These are phyloP conservation scores for Drosophila quadrilineata DNA, from an alignment of 1,140 invertebrate species.

Conservation along the genomic window DNA sequence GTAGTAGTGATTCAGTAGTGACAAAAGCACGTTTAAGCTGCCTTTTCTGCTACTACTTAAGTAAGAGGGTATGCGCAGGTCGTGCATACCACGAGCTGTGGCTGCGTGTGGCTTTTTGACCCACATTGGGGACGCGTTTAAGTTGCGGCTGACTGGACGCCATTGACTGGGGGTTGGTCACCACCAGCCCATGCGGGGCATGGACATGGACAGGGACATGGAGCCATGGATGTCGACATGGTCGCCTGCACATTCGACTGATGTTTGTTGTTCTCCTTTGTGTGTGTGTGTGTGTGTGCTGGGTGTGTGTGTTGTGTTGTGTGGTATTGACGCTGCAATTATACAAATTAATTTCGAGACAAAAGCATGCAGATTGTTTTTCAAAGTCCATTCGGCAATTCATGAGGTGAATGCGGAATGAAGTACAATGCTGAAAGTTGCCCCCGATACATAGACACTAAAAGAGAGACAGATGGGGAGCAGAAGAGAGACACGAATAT, in stretches of 20 bases:
- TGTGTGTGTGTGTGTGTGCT: constrained; percentile 10
- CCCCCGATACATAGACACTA: background rate
- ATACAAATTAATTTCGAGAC: constrained; percentile 66
- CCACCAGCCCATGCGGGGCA: background rate
- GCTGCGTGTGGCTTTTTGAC: constrained; percentile 38
- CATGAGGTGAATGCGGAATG: constrained; percentile 4
- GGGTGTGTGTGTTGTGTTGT: constrained; percentile 1
- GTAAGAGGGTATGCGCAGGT: constrained; percentile 10
- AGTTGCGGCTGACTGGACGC: constrained; percentile 46
- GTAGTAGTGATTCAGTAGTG: no score
- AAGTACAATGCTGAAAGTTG: constrained; percentile 16
- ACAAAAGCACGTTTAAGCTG: no score
- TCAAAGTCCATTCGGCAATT: constrained; percentile 2
- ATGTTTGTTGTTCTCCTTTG: background rate
- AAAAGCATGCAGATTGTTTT: constrained; percentile 56
- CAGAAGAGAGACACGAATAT: background rate
- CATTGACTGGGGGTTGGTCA: constrained; percentile 8
- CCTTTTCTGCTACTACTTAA: no score
- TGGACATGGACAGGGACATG: constrained; percentile 4
- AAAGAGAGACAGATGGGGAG: background rate
- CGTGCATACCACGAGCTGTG: constrained; percentile 1
- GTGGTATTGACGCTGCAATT: constrained; percentile 58
- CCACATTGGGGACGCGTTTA: constrained; percentile 49
- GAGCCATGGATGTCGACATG: background rate
- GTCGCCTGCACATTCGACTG: constrained; percentile 21